A percentile compares a stretch with the other conserved stretches of the same genome.
These are phyloP conservation scores for Micrastur ruficollis DNA, from an alignment of 2,797 vertebrate species.

Conservation along the genomic window DNA sequence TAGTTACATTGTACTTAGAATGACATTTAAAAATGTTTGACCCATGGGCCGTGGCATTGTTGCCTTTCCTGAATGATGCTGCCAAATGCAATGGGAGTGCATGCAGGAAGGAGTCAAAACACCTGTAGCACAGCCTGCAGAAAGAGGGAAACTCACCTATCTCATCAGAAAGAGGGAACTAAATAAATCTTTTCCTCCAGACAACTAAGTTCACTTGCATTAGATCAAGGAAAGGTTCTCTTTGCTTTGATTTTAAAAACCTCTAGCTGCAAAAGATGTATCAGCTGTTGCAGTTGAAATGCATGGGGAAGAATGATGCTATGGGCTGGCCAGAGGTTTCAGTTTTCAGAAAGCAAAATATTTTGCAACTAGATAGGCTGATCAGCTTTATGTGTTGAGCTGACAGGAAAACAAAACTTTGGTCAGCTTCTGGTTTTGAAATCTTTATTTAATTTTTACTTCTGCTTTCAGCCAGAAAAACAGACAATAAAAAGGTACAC, in stretches of 20 bases:
- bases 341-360: not conserved
- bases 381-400: not conserved
- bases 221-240: not conserved
- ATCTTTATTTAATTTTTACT: not conserved
- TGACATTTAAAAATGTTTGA: not conserved
- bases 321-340: not conserved
- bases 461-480: not conserved
- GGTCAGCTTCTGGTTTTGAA: not conserved
- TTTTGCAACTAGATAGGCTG: not conserved
- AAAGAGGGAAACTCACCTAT: not conserved
- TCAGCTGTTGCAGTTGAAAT: not conserved
- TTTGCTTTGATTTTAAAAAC: not conserved
- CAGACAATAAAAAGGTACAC: not conserved
- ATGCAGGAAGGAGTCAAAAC: not conserved
- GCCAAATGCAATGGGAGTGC: not conserved
- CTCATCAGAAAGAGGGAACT: not conserved
- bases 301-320: not conserved
- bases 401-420: not conserved
- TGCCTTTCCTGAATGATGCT: not conserved
- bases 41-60: not conserved
- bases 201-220: not conserved
- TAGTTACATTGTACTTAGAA: not conserved
- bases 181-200: not conserved
- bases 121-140: not conserved
- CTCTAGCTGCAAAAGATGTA: not conserved